phyloP scores from a whole-genome alignment of 2,797 vertebrate species.

The Coranthus polyacanthus region DNA sequence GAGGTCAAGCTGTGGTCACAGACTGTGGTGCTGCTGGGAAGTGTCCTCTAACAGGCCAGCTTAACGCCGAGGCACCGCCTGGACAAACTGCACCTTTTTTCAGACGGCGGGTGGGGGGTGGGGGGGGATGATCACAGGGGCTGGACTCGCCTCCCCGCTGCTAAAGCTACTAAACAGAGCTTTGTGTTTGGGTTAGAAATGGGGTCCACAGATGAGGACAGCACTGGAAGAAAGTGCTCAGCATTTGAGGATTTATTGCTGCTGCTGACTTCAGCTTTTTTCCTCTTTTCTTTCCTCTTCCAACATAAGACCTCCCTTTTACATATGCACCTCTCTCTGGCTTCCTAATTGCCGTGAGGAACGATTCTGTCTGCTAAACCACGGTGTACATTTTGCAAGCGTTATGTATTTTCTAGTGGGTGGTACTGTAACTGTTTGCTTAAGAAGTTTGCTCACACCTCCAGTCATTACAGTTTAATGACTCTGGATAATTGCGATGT shows the following conservation, averaged over 20 bases:
- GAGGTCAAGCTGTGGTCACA: slow-evolving; percentile 79
- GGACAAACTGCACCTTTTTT: slow-evolving; percentile 61
- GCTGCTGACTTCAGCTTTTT: slow-evolving; percentile 79
- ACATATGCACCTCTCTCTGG: slow-evolving; percentile 67
- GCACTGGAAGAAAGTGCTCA: slow-evolving; percentile 71
- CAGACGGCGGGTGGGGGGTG: neutral
- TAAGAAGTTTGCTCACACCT: slow-evolving; percentile 77
- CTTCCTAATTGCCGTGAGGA: slow-evolving; percentile 79
- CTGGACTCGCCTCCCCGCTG: slow-evolving; percentile 64
- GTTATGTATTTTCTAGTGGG: slow-evolving; percentile 73
- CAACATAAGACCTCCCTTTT: slow-evolving; percentile 72
- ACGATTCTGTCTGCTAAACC: slow-evolving; percentile 70
- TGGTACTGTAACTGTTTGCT: slow-evolving; percentile 72
- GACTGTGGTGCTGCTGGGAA: slow-evolving; percentile 59
- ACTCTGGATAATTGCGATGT: slow-evolving; percentile 74
- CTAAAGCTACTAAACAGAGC: slow-evolving; percentile 79
- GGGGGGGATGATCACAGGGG: slow-evolving; percentile 49
- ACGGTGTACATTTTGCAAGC: slow-evolving; percentile 69
- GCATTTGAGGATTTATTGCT: slow-evolving; percentile 78
- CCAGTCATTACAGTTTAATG: slow-evolving; percentile 78
- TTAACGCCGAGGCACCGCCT: slow-evolving; percentile 47
- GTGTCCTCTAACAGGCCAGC: slow-evolving; percentile 63
- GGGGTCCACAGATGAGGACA: slow-evolving; percentile 69
- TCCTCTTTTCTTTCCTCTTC: slow-evolving; percentile 58
- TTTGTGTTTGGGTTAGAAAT: slow-evolving; percentile 61